A percentile compares a stretch with the other conserved stretches of the same genome.
These are phyloP conservation scores for Maniola hyperantus DNA, from an alignment of 2,888 invertebrate genomes.

Conservation along the genomic window DNA sequence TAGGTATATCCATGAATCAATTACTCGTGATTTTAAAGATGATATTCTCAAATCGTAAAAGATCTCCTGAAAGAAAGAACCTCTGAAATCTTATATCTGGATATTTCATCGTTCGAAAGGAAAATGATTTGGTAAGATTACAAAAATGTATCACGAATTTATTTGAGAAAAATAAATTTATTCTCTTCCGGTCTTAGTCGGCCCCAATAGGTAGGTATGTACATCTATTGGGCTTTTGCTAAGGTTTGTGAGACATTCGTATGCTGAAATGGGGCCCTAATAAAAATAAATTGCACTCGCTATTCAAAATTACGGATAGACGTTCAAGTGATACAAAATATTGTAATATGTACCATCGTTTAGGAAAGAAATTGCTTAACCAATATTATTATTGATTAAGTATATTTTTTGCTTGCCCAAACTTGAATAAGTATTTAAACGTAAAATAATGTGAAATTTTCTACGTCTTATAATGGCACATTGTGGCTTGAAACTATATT, in stretches of 20 bases:
- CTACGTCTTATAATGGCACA: no score
- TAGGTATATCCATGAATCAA: no score
- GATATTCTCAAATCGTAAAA: neutral
- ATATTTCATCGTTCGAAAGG: neutral
- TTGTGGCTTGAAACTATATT: no score
- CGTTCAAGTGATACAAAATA: neutral
- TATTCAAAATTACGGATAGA: slow-evolving; percentile 20
- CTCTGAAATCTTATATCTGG: neutral
- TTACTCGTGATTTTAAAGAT: neutral
- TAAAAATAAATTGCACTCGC: slow-evolving; percentile 34
- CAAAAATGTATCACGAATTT: neutral
- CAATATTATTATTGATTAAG: no score
- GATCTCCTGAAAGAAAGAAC: no score
- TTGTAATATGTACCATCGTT: neutral
- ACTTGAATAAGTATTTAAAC: no score
- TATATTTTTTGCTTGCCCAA: no score
- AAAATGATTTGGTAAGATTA: neutral
- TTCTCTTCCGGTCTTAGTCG: slow-evolving; percentile 14
- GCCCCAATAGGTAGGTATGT: slow-evolving; percentile 16
- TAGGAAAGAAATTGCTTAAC: no score
- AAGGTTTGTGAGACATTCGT: slow-evolving; percentile 34
- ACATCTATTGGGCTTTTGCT: slow-evolving; percentile 36
- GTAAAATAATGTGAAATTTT: no score
- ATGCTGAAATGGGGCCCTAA: slow-evolving; percentile 34
- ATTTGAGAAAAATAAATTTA: neutral